Percentiles rank a stretch among this genome's conserved stretches.
Evolutionary conservation across 2,888 invertebrate genomes (phyloP).

Genomic region (Dichetophora obliterata): DNA sequence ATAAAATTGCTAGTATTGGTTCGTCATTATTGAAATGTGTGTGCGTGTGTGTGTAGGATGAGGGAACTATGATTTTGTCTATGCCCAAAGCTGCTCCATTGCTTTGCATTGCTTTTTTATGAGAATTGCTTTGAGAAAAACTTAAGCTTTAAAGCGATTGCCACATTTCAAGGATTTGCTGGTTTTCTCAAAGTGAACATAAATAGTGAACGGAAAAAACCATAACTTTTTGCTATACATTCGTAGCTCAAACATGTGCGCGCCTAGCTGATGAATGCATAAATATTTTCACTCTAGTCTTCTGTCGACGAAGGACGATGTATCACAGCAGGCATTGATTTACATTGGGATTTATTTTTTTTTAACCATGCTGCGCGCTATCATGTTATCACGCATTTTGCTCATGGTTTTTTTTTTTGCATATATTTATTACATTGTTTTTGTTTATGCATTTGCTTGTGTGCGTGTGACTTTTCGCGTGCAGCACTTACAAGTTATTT

Average conservation of each 20-base stretch:
- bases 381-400: too few species aligned
- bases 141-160: background rate
- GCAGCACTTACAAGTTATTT: too few species aligned
- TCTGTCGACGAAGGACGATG: too few species aligned
- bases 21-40: background rate
- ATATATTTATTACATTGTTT: too few species aligned
- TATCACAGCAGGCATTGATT: too few species aligned
- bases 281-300: too few species aligned
- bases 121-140: background rate
- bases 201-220: background rate
- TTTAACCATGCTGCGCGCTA: too few species aligned
- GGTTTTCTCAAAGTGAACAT: background rate
- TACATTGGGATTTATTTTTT: too few species aligned
- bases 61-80: background rate
- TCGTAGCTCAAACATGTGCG: background rate
- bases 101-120: background rate
- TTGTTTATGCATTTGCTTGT: too few species aligned
- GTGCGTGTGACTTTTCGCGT: too few species aligned
- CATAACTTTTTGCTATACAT: background rate
- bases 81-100: background rate
- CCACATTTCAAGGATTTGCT: conserved; percentile 1
- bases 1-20: conserved; percentile 11
- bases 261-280: background rate
- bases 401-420: too few species aligned
- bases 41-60: background rate